These are phyloP conservation scores for Criorhina ranunculi DNA, from an alignment of 2,888 invertebrate genomes.

Conservation along the genomic window DNA sequence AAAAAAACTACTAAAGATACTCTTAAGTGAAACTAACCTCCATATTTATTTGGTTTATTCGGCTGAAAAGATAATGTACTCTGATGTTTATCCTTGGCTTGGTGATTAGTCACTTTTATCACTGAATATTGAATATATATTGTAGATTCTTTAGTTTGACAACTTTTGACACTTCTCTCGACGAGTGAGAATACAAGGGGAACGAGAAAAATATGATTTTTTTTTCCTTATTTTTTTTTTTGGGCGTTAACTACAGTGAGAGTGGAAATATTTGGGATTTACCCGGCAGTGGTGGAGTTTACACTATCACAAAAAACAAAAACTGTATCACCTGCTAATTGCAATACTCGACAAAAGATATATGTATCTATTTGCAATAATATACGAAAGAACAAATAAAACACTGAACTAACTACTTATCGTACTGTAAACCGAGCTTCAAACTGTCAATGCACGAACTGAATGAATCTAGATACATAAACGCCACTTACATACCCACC, in stretches of 20 bases:
- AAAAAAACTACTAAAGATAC: conserved; percentile 24
- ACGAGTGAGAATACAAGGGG: conserved; percentile 16
- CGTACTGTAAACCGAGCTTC: conserved; percentile 72
- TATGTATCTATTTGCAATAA: not conserved
- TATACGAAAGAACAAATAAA: not conserved
- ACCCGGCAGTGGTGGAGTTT: conserved; percentile 55
- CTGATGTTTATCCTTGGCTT: conserved; percentile 49
- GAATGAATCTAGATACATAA: conserved; percentile 75
- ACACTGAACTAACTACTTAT: conserved; percentile 53
- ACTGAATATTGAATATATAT: conserved; percentile 30
- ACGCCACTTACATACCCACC: conserved; percentile 64
- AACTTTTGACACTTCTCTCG: conserved; percentile 58
- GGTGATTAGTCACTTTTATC: conserved; percentile 59
- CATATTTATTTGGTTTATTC: conserved; percentile 54
- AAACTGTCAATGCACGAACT: conserved; percentile 74
- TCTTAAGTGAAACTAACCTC: conserved; percentile 67
- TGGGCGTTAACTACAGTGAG: conserved; percentile 69
- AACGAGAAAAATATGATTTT: conserved; percentile 20
- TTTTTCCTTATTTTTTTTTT: conserved; percentile 34
- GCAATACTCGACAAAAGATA: conserved; percentile 19
- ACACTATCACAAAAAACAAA: conserved; percentile 38
- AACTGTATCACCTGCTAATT: not conserved
- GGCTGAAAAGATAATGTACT: conserved; percentile 13
- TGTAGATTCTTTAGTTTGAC: conserved; percentile 4
- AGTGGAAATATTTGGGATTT: conserved; percentile 21